phyloP scores from a whole-genome alignment of 30 jellyfish, hydroid and myxozoan genomes.

The Aurelia aurita complex sp. Pacific region DNA sequence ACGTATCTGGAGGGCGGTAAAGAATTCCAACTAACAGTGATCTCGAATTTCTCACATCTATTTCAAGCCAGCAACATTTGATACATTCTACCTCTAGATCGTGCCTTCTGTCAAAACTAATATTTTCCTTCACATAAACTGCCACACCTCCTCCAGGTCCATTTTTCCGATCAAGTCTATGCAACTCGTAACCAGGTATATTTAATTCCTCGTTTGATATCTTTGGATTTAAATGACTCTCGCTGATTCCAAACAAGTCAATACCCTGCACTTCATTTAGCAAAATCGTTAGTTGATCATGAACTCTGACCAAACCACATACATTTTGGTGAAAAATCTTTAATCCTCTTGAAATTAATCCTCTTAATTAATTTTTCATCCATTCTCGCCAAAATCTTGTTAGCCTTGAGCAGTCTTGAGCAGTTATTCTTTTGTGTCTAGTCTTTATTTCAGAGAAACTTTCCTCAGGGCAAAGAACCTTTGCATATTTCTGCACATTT shows the following conservation, averaged over 20 bases:
- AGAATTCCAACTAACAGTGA: constrained; percentile 37
- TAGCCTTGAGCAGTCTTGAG: too few species aligned
- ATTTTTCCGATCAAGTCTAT: constrained; percentile 57
- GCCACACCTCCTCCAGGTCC: constrained; percentile 78
- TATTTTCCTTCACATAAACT: constrained; percentile 56
- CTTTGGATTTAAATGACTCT: constrained; percentile 54
- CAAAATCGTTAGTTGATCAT: constrained; percentile 60
- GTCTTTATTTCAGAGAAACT: too few species aligned
- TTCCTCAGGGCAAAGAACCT: too few species aligned
- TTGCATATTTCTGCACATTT: too few species aligned
- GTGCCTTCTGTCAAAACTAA: constrained; percentile 45
- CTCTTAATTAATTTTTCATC: too few species aligned
- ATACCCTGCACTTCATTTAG: constrained; percentile 51
- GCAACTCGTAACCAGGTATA: constrained; percentile 67
- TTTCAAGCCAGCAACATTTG: background rate
- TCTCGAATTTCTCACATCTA: background rate
- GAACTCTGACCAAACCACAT: constrained; percentile 57
- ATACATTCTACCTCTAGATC: constrained; percentile 67
- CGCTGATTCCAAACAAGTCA: constrained; percentile 63
- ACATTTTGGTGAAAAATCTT: constrained; percentile 31
- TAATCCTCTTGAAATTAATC: background rate
- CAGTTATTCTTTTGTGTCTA: too few species aligned
- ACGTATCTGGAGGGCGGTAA: constrained; percentile 62
- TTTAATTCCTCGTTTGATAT: constrained; percentile 38
- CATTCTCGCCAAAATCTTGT: too few species aligned